These are phyloP conservation scores for Calephelis virginiensis DNA, from an alignment of 1,140 invertebrate species.

Conservation along the genomic window DNA sequence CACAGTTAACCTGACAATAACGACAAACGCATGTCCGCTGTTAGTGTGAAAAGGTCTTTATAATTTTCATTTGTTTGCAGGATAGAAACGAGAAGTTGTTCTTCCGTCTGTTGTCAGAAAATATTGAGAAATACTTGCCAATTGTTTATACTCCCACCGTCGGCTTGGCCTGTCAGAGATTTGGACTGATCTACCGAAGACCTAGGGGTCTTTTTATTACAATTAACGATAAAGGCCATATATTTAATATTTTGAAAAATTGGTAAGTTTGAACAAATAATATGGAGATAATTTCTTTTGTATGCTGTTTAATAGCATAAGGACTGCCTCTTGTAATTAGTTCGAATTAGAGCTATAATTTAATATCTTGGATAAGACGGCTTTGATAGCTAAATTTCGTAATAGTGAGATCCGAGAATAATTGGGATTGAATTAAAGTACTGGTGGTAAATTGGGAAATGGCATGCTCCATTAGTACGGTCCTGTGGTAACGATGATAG, in stretches of 20 bases:
- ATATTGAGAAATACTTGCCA: conserved; percentile 97
- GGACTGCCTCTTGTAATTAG: too few species aligned
- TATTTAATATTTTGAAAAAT: conserved; percentile 93
- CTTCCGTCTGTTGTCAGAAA: conserved; percentile 94
- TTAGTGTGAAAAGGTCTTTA: background rate
- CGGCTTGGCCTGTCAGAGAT: conserved; percentile 97
- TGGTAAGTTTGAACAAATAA: conserved; percentile 80
- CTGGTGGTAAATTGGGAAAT: too few species aligned
- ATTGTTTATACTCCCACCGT: conserved; percentile 99
- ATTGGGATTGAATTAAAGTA: too few species aligned
- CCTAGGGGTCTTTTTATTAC: conserved; percentile 97
- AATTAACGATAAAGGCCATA: conserved; percentile 96
- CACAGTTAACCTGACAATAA: too few species aligned
- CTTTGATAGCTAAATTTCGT: too few species aligned
- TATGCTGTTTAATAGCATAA: too few species aligned
- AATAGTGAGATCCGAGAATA: too few species aligned
- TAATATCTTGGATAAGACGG: too few species aligned
- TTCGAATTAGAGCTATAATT: too few species aligned
- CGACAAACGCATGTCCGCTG: background rate
- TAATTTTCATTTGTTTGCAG: conserved; percentile 74
- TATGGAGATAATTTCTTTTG: too few species aligned
- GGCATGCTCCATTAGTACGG: too few species aligned
- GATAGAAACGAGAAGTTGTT: conserved; percentile 98
- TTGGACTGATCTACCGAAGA: conserved; percentile 95
- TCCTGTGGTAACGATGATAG: too few species aligned